Evolutionary conservation across 2,797 vertebrate genomes (phyloP).

Genomic region (Cirrhinus mrigala): DNA sequence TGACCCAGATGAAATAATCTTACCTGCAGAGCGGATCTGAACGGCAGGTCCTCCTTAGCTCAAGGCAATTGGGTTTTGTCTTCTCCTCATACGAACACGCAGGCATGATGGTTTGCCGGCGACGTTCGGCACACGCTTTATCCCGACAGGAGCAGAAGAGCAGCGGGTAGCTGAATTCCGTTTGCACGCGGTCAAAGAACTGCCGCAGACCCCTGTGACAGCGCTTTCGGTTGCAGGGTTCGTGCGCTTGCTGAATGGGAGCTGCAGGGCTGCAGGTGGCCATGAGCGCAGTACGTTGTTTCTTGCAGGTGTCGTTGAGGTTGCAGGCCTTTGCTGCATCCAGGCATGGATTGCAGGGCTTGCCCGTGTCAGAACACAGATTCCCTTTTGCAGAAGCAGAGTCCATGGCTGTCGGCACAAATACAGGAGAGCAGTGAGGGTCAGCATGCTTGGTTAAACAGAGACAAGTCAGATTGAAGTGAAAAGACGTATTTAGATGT

Average conservation of each 20-base stretch:
- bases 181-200: constrained; percentile 92
- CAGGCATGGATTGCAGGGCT: constrained; percentile 92
- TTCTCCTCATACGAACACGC: constrained; percentile 90
- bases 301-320: constrained; percentile 94
- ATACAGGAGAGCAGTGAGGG: background rate
- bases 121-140: constrained; percentile 90
- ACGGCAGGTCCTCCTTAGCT: constrained; percentile 83
- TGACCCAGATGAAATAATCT: background rate
- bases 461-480: constrained; percentile 21
- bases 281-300: constrained; percentile 90
- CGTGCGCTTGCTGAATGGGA: constrained; percentile 73
- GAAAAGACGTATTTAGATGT: background rate
- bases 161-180: constrained; percentile 90
- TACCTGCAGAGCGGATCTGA: constrained; percentile 91
- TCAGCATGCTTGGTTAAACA: constrained; percentile 42
- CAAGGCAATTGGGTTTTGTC: constrained; percentile 87
- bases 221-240: constrained; percentile 87
- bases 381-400: constrained; percentile 80
- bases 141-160: constrained; percentile 95
- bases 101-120: constrained; percentile 92
- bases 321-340: constrained; percentile 95
- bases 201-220: constrained; percentile 94
- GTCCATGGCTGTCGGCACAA: constrained; percentile 71
- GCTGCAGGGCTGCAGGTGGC: constrained; percentile 86
- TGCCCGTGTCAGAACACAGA: constrained; percentile 88